Base-by-base conservation (phyloP, 1,140 invertebrate species). In the Agrilus planipennis region DNA sequence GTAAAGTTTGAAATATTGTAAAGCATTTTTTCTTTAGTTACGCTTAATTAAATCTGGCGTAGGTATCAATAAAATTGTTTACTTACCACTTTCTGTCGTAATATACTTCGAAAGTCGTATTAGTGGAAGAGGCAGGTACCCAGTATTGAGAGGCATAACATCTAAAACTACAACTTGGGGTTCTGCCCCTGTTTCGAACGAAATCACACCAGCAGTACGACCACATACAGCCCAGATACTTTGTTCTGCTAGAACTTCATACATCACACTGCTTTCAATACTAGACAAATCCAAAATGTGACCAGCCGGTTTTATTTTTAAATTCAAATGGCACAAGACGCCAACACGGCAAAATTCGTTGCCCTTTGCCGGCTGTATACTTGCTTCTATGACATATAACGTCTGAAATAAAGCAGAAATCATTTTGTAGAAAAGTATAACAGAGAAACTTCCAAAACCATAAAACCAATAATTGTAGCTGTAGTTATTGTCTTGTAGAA, bases 181-280 rank as follows among this genome's bases (percentile, higher is more conserved):
- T 34, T 79, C 74, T 11, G 72, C 63, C 27, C 69, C 68, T 9
- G 64, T 58, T 46, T 86, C 83, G 62, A 90, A 74, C 6, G 76
- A 82, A 32, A 91, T 76, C 11, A 91, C 84, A 34, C 85, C 88
- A 45, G 88, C 83, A 39, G 86, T 88, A 43, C 83, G 72, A 27
- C 89, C 89, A 58, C 86, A 85, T 10, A 94, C 81, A 3, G 86
- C 89, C 90, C 91, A 94, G 69, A 89, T 79, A 17, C 80, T 82
- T 59, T 88, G 85, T 65, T 93, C 89, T 18, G 84, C 84, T 20
- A 90, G 62, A 6, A 94, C 86, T 62, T 94, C 89, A 60, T 94
- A 94, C 84, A 92, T 92, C 1, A 94, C 69, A 46, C 84, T 80
- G 39, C 69, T 49, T 5, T 36, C 28, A 21, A 46, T 29, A 20